Evolutionary conservation across 1,140 invertebrate species (phyloP).

Genomic region (Brachionus rotundiformis): DNA sequence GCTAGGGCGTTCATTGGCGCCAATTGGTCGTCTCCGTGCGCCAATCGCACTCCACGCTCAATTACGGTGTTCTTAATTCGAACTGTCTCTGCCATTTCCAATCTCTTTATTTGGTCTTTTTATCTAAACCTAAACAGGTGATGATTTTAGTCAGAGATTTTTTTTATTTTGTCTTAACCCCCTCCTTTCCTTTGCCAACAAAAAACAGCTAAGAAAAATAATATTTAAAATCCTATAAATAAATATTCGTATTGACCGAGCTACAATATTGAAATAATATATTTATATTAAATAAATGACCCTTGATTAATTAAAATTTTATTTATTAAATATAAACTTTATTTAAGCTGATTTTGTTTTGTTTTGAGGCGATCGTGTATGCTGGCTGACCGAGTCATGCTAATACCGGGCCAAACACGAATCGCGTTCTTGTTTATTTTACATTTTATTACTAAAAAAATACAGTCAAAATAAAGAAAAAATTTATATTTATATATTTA

Average conservation of each 20-base stretch:
- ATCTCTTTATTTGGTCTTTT: not conserved
- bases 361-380: too few relatives aligned
- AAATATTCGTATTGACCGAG: not conserved
- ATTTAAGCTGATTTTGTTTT: too few relatives aligned
- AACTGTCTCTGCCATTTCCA: conserved; percentile 35
- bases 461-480: not conserved
- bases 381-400: not conserved
- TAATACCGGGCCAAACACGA: not conserved
- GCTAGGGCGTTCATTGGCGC: not conserved
- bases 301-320: not conserved
- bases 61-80: conserved; percentile 21
- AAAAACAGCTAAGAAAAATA: not conserved
- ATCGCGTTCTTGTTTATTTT: not conserved
- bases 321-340: too few relatives aligned
- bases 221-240: too few relatives aligned
- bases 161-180: not conserved
- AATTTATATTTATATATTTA: too few relatives aligned
- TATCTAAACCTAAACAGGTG: too few relatives aligned
- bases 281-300: not conserved
- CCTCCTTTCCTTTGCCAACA: too few relatives aligned
- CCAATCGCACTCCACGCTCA: conserved; percentile 41
- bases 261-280: not conserved
- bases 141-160: not conserved
- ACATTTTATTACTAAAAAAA: not conserved
- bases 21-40: conserved; percentile 8